Percentiles rank a stretch among this genome's conserved stretches.
Conservation (phyloP, 2,888 invertebrate genomes). For the Drosophila acutilabella region DNA sequence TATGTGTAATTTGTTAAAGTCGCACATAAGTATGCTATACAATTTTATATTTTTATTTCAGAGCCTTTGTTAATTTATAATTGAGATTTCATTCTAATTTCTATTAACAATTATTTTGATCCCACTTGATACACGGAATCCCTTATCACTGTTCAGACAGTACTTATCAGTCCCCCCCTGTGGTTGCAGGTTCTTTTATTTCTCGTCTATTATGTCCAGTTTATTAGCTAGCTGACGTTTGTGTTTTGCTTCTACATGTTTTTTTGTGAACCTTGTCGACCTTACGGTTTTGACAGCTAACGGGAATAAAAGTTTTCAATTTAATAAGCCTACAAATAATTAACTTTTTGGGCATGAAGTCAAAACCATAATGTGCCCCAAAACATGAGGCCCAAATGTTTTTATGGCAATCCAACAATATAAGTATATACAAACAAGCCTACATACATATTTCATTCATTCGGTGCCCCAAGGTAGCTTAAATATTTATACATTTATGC, state of each 20-base stretch:
- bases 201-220: constrained; percentile 15
- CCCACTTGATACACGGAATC: background rate
- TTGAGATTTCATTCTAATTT: background rate
- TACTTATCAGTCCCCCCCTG: background rate
- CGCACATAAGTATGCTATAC: constrained; percentile 15
- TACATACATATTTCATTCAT: constrained; percentile 14
- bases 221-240: constrained; percentile 30
- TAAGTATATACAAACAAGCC: background rate
- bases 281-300: constrained; percentile 50
- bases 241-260: background rate
- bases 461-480: constrained; percentile 16
- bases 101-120: constrained; percentile 33
- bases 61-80: background rate
- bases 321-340: constrained; percentile 40
- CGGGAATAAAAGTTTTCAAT: constrained; percentile 33
- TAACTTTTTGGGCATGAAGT: constrained; percentile 36
- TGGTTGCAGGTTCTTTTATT: background rate
- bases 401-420: background rate
- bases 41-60: background rate
- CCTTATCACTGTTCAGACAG: background rate
- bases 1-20: constrained; percentile 1
- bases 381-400: constrained; percentile 4
- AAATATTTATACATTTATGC: constrained; percentile 23
- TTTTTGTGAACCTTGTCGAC: constrained; percentile 3
- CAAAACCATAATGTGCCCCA: constrained; percentile 17